phyloP scores from a whole-genome alignment of 2,888 invertebrate genomes.

The Xestia sexstrigata region DNA sequence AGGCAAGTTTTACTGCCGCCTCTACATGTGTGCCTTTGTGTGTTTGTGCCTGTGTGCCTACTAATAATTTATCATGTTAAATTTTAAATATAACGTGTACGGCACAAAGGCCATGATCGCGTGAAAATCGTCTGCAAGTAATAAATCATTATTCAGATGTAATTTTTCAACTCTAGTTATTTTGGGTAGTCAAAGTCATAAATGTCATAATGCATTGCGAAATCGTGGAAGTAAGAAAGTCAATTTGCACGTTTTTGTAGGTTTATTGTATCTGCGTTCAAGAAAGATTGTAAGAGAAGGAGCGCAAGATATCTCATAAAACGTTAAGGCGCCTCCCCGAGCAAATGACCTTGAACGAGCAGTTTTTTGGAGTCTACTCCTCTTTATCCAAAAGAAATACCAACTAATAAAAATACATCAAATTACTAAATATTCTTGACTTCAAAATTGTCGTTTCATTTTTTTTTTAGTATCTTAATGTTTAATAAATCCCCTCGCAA shows the following conservation, averaged over 20 bases:
- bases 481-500: too few relatives aligned
- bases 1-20: constrained; percentile 76
- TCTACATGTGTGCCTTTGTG: constrained; percentile 63
- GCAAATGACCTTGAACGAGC: too few relatives aligned
- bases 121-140: constrained; percentile 32
- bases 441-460: too few relatives aligned
- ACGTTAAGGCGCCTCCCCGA: too few relatives aligned
- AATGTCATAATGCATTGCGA: constrained; percentile 2
- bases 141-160: constrained; percentile 29
- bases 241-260: not conserved
- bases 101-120: constrained; percentile 38
- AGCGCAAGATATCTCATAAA: too few relatives aligned
- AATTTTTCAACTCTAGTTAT: constrained; percentile 24
- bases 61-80: constrained; percentile 54
- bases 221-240: constrained; percentile 9
- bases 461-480: too few relatives aligned
- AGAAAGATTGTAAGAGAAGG: not conserved
- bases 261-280: not conserved
- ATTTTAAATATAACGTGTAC: constrained; percentile 42
- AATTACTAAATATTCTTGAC: too few relatives aligned
- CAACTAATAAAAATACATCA: too few relatives aligned
- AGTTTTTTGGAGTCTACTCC: too few relatives aligned
- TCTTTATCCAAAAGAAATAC: too few relatives aligned
- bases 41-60: constrained; percentile 55
- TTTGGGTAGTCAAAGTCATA: not conserved